phyloP scores from a whole-genome alignment of 2,888 invertebrate species.

The Cordilura impudica region DNA sequence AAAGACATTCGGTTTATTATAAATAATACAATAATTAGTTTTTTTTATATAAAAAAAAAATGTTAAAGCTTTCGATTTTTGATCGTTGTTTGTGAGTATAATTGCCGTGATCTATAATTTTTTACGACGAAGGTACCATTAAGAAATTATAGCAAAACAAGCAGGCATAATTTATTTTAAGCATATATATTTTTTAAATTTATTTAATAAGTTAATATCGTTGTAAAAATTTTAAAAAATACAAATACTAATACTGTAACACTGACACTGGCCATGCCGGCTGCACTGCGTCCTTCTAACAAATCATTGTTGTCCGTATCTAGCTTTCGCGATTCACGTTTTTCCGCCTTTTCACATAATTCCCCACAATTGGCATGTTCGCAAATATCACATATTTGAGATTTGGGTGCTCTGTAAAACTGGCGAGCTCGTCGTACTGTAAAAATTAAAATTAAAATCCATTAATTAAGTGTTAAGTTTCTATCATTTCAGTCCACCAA shows the following conservation, averaged over 20 bases:
- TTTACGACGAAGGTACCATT: too few species aligned
- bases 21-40: conserved; percentile 7
- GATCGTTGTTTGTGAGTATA: not conserved
- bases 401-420: conserved; percentile 86
- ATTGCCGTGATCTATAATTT: not conserved
- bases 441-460: conserved; percentile 9
- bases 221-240: conserved; percentile 4
- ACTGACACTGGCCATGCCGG: conserved; percentile 1
- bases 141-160: too few species aligned
- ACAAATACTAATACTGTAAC: conserved; percentile 11
- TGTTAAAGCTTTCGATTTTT: conserved; percentile 31
- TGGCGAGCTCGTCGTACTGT: conserved; percentile 88
- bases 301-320: conserved; percentile 56
- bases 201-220: too few species aligned
- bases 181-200: too few species aligned
- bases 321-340: conserved; percentile 69
- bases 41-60: conserved; percentile 23
- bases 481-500: conserved; percentile 78
- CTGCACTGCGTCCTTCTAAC: conserved; percentile 19
- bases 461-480: not conserved
- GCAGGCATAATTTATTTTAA: too few species aligned
- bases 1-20: conserved; percentile 12
- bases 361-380: conserved; percentile 81
- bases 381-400: conserved; percentile 90
- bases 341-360: conserved; percentile 75